Base-by-base conservation (phyloP, 2,888 invertebrate genomes). In the Aricia artaxerxes region DNA sequence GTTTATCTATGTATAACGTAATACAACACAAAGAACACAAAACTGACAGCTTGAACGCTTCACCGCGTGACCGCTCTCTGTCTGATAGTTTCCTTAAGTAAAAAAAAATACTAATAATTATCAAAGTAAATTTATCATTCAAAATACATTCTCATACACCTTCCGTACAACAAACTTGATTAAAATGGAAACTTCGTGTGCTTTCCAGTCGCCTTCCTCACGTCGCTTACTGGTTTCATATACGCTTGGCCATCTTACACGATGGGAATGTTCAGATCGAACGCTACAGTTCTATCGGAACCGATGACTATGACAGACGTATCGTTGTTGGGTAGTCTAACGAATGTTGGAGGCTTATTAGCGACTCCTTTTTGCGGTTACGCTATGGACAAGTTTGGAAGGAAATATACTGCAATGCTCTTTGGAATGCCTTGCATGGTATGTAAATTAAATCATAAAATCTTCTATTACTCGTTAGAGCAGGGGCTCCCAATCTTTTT, bases 201-300 rank as follows among this genome's bases (percentile, higher is more conserved):
- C 73, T 78, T 78, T 84, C 81, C 88, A 93, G 93, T 93, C 78
- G 89, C 88, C 35, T 90, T 88, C 79, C 84, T 92, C 78, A 89
- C 89, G 16, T 83, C 86, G 11, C 86, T 92, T 13, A 91, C 92
- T 0, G 94, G 94, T 0, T 89, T 91, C 76, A 83, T 92, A 2
- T 86, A 87, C 80, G 90, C 93, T 0, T 94, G 94, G 94, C 93
- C 94, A 0, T 94, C 94, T 0, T 91, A 88, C 80, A 93, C 92
- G 0, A 84, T 90, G n/a, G 88, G 86, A 2, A 86, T 87, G 77
- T 93, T 93, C 81, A 82, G 80, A 4, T 91, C 93, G 1, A 93
- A 94, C 79, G 85, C 84, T 7, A 93, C 94, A 0, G 87, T 91
- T 0, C 84, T 94, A 13, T 85, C 87, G 0, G 80, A 83, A 2